Conservation (phyloP, 1,140 invertebrate species). For the Drosophila ficusphila region DNA sequence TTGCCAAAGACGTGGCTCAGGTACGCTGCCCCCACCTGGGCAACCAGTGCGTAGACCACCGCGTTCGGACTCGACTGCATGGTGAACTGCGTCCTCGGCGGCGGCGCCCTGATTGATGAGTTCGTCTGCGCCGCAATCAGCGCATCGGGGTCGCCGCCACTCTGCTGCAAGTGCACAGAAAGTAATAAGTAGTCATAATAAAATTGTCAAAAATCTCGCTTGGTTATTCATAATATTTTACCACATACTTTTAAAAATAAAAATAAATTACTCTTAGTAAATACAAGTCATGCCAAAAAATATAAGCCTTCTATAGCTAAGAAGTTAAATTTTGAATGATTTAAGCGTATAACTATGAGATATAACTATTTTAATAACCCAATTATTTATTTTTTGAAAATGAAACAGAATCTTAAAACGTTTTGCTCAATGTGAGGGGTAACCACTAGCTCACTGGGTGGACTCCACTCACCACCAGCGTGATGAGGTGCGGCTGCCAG, state of each 20-base stretch:
- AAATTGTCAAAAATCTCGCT: no score
- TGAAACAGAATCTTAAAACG: not conserved
- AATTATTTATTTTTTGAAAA: no score
- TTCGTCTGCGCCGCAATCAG: constrained; percentile 28
- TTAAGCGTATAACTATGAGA: no score
- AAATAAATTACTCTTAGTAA: no score
- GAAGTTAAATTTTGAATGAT: no score
- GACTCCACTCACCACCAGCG: constrained; percentile 85
- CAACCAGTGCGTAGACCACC: constrained; percentile 86
- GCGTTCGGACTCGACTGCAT: constrained; percentile 82
- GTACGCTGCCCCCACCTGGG: constrained; percentile 88
- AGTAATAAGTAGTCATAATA: not conserved
- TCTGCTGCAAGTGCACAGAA: constrained; percentile 23
- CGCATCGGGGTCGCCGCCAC: constrained; percentile 16
- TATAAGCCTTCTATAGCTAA: no score
- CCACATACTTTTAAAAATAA: no score
- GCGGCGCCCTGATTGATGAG: constrained; percentile 37
- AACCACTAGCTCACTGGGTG: no score
- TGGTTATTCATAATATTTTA: no score
- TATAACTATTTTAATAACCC: no score
- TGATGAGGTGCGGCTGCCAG: constrained; percentile 86
- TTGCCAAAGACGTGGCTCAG: constrained; percentile 90
- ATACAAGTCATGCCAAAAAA: no score
- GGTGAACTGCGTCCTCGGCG: constrained; percentile 24
- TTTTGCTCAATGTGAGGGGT: not conserved